Base-by-base conservation (phyloP, 2,888 invertebrate genomes). In the Calliopum simillimum region DNA sequence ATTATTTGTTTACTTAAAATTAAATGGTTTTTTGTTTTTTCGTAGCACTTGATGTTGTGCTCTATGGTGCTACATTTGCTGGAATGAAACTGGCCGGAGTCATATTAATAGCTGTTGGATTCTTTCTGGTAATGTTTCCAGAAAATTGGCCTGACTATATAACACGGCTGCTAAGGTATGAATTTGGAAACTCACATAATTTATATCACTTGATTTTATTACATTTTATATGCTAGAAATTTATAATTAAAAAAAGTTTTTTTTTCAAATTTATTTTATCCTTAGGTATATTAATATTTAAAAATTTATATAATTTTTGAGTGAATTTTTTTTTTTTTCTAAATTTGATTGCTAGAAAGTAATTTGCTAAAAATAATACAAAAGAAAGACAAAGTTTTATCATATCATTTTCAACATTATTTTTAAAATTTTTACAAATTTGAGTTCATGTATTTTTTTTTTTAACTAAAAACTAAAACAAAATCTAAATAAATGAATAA, bases 141-240 rank as follows among this genome's bases (percentile, higher is more conserved):
- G 95, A 96, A 86, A 96, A 97, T 88, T 97, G 97, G 97, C 96
- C 97, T 1, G 95, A 96, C 84, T 97, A 96, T 86, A 94, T 97
- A 86, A 96, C 95, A 81, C 90, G 95, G 78, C 88, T 96, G 73
- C 88, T 97, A 79, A 92, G 96, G 95, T 96, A 89, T 87, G 88
- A 84, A 82, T 77, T 71, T 63, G 14, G 16, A 53, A 53, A 53
- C 12, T 14, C 21, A 16, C 21, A 6, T 33, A 33, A 33, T 8
- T 33, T 8, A 33, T 1, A 33, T 33, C 1, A 1, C 8, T 33
- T 33, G 33, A 33, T 33, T 33, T 33, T 8, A 8, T 33, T 33
- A 8, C 5, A 49, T 49, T 49, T 49, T 53, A 5, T 53, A 23
- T 33, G 33, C 33, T 33, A 33, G 33, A 33, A 33, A 33, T 33